Base-by-base conservation (phyloP, 2,888 invertebrate species). In the Candidula unifasciata region DNA sequence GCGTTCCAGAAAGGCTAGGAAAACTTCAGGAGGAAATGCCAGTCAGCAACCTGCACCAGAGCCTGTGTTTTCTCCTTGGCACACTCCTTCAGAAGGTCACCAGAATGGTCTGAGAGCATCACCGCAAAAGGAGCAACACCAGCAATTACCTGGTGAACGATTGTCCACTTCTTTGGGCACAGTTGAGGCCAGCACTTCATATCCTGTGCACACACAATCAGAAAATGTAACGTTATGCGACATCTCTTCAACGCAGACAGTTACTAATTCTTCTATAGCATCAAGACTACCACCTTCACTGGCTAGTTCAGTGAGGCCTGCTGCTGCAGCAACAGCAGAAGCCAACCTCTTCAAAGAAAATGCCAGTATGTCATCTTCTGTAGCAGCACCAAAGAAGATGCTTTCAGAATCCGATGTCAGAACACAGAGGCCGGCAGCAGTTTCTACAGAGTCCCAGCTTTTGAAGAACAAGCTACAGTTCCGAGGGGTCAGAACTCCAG, bases 401-500 rank as follows among this genome's bases (percentile, higher is more conserved):
- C 37, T 64, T 24, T 21, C 18, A 27, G 57, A 44, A 30, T 21
- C 35, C 44, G 30, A 71, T 21, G 27, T 54, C 30, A 60, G n/a
- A 35, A 1, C 33, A 44, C 71, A 30, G 10, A 64, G 13, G n/a
- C 24, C 68, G 13, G 10, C 82, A 13, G 10, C 71, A 73, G 54
- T 27, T 79, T 37, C 66, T 66, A 30, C 68, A 5, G 54, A 78
- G n/a, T 78, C 33, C n/a, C 44, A 76, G 18, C 60, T 60, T 16
- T 33, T 77, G 18, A 60, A 60, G 33, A 85, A 85, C 35, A 81
- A 68, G 68, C 54, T 85, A 18, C 35, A 33, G 16, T 37, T 85
- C n/a, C 44, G 33, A 18, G 81, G 85, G 8, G 60, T 85, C 33
- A 81, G 69, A 44, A 33, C 77, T 60, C 60, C 85, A 24, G 52